Evolutionary conservation across 1,140 invertebrate species (phyloP), one percentile per base, ranked within the genome.

Genomic region (Drosophila oshimai): DNA sequence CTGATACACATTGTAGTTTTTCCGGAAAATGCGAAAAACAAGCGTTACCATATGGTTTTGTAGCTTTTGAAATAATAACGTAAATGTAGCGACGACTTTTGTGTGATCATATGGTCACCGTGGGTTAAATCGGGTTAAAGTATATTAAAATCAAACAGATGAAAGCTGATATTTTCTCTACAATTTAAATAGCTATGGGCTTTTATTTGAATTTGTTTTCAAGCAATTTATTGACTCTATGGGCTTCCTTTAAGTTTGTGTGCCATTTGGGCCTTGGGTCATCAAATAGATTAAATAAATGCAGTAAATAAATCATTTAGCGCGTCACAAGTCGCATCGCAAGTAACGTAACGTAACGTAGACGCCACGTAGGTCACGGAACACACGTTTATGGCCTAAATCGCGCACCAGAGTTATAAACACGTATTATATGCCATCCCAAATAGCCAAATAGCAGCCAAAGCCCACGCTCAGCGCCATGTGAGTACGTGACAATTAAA

Each of bases 401-500:
- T 74, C 47, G 78, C 61, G 53, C 36, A 26, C 33, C 36, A 51
- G 44, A 79, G 74, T 74, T 86, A 86, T 83, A 86, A 86, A 86
- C 79, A 83, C 80, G 80, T 83, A 84, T 84, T 81, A 81, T 72
- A 31, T 50, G 47, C 44, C 36, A 31, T 55, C 28, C 50, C 61
- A 50, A 68, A 68, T 41, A 60, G 39, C 50, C 61, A 50, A 68
- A 68, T 41, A 60, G 39, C 51, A 39, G 37, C 22, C 13, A 47
- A 28, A 54, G 50, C 9, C 12, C 39, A 37, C 33, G 49, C 34
- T 36, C 26, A 41, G 37, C 9, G 34, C 37, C 17, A 24, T 72
- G 45, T 33, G 29, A 33, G 81, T 88, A 87, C 81, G 81, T 87
- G 81, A 87, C 81, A 87, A 87, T 87, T 87, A 87, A 87, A 87